Conservation (phyloP, 2,888 invertebrate genomes). For the Augiades crinisus region DNA sequence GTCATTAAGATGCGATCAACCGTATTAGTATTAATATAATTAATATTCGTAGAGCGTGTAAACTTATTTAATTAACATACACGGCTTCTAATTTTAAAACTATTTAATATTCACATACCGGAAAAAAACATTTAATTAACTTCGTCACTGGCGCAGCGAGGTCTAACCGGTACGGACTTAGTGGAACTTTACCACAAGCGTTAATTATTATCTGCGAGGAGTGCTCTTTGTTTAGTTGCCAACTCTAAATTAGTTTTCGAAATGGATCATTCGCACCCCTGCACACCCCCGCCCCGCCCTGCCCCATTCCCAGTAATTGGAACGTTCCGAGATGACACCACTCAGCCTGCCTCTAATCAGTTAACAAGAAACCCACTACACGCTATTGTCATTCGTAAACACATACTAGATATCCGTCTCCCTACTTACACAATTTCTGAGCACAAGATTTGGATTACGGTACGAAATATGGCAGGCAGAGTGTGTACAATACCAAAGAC, state of each 20-base stretch:
- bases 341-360: slow-evolving; percentile 75
- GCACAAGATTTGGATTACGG: background rate
- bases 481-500: too few relatives aligned
- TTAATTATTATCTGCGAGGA: slow-evolving; percentile 81
- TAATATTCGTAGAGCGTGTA: background rate
- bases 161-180: slow-evolving; percentile 73
- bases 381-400: slow-evolving; percentile 62
- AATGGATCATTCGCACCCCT: slow-evolving; percentile 81
- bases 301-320: slow-evolving; percentile 71
- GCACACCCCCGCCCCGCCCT: slow-evolving; percentile 47
- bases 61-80: slow-evolving; percentile 29
- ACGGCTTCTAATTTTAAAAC: slow-evolving; percentile 28
- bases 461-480: background rate
- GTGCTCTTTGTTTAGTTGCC: slow-evolving; percentile 82
- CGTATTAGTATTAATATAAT: background rate
- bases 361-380: slow-evolving; percentile 74
- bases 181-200: slow-evolving; percentile 79
- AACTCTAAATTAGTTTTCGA: slow-evolving; percentile 82
- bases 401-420: slow-evolving; percentile 32
- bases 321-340: slow-evolving; percentile 80
- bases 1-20: background rate
- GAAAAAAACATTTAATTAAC: slow-evolving; percentile 63
- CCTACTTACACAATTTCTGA: slow-evolving; percentile 6
- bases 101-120: slow-evolving; percentile 37
- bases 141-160: slow-evolving; percentile 63